Base-by-base conservation (phyloP, 1,140 invertebrate genomes). In the Lordiphosa clarofinis region DNA sequence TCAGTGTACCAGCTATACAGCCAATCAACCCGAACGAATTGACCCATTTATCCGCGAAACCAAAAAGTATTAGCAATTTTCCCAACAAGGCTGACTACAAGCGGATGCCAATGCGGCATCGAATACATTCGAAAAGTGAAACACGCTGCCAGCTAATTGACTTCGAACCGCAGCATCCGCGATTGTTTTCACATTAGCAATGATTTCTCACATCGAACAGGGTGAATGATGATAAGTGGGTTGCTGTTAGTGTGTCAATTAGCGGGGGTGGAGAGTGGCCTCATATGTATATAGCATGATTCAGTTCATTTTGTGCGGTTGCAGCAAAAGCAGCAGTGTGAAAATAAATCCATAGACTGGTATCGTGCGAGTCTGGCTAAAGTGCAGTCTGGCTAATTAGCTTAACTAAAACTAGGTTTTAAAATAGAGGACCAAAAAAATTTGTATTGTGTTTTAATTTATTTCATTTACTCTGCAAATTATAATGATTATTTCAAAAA, bases 131-230 rank as follows among this genome's bases (percentile, higher is more conserved):
- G 54, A 57, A 59, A 76, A 82, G 28, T 82, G 68, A 76, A 76
- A 64, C 78, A 82, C 68, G 67, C 46, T 73, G 52, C 40, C 69
- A 53, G 61, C 73, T 84, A 84, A 84, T 84, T 84, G 78, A 84
- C 78, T 84, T 70, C 73, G 78, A 78, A 73, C 79, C 78, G 58
- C 79, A 73, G 64, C 65, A 84, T 84, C 73, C 78, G 73, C 73
- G 79, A 84, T 84, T 84, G 78, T 84, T 84, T 84, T 73, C 78
- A 73, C 78, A 84, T 84, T 84, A 78, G 69, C 78, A 60, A 78
- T 73, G 73, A 76, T 82, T 76, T 82, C 73, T 82, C 79, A 48
- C 67, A 70, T 47, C 42, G 33, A 39, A 13, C 28, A 7, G n/a
- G 15, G 39, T 33, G 33, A 4, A 13, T n/a, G 28, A 62, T 81